Conservation (phyloP, 2,797 vertebrate genomes). For the Pempheris klunzingeri region DNA sequence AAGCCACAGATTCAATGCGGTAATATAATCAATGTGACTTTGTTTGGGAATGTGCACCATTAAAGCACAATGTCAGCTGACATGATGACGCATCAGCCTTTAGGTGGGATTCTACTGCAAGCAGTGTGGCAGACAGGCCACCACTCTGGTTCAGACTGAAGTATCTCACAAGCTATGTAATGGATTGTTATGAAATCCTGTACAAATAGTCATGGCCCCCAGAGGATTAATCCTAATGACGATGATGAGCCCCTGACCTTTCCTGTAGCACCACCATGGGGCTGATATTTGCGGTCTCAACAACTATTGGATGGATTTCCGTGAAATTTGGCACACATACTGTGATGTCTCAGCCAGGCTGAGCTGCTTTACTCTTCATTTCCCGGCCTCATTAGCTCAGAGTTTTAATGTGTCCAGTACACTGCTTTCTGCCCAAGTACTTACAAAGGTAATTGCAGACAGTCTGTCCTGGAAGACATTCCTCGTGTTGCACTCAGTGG, state of each 20-base stretch:
- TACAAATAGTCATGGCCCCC: background rate
- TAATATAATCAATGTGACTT: background rate
- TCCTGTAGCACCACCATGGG: too few relatives aligned
- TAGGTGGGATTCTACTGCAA: background rate
- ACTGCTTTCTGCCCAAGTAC: background rate
- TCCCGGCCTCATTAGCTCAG: background rate
- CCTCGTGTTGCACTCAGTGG: too few relatives aligned
- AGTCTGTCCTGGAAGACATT: background rate
- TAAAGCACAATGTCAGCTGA: slow-evolving; percentile 2
- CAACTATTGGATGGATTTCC: too few relatives aligned
- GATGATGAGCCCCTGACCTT: background rate
- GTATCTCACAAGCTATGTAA: background rate
- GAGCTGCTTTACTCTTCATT: background rate
- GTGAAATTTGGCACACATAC: too few relatives aligned
- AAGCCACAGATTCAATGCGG: background rate
- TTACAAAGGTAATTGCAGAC: too few relatives aligned
- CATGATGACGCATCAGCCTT: background rate
- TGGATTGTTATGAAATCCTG: background rate
- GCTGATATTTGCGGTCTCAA: background rate
- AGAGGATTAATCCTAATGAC: background rate
- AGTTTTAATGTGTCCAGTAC: background rate
- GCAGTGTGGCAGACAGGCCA: background rate
- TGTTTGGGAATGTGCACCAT: background rate
- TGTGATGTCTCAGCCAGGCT: background rate
- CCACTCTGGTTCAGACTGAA: too few relatives aligned